Evolutionary conservation across 1,140 invertebrate species (phyloP), one percentile per base, ranked within the genome.

Genomic region (fruit fly (Drosophila melanogaster)): DNA sequence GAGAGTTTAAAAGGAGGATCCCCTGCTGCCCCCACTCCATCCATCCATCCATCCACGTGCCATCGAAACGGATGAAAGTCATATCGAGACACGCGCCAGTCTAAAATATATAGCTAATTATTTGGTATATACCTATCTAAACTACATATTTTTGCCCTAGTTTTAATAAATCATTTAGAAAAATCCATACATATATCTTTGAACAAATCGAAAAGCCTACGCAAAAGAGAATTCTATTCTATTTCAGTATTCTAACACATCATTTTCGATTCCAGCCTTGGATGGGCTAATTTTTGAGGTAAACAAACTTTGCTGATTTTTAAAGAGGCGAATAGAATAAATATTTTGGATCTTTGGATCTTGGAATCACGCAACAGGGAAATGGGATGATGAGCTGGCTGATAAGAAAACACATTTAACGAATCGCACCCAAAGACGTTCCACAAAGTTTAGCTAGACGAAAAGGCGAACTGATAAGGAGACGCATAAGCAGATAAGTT

Each of bases 391-490:
- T 57, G 50, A 56, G 50, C 14, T 43, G n/a, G 15, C 51, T 70
- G 67, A 71, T 71, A 71, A 70, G 64, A 1, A 26, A 15, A 5
- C 4, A 24, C 19, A 61, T 38, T 40, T 17, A 51, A 10, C 19
- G 22, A 35, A 17, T 26, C 11, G 17, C 57, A 41, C 19, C 38
- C 30, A 19, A 60, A 55, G 49, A 55, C 54, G 56, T 5, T 22
- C 56, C 17, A 8, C n/a, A 26, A 15, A 58, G 33, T 38, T 44
- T n/a, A 70, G 65, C 51, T 47, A 71, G 53, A 72, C 66, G 59
- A 46, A 49, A 57, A 57, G 66, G 66, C 62, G n/a, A 70, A 35
- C 65, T 71, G 67, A 70, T 60, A 73, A 54, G 33, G 10, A 10
- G 10, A 12, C 11, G 10, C 38, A 67, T 46, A 47, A 50, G 24